These are phyloP conservation scores for Hyppa rectilinea DNA, from an alignment of 2,888 invertebrate species.

Conservation along the genomic window DNA sequence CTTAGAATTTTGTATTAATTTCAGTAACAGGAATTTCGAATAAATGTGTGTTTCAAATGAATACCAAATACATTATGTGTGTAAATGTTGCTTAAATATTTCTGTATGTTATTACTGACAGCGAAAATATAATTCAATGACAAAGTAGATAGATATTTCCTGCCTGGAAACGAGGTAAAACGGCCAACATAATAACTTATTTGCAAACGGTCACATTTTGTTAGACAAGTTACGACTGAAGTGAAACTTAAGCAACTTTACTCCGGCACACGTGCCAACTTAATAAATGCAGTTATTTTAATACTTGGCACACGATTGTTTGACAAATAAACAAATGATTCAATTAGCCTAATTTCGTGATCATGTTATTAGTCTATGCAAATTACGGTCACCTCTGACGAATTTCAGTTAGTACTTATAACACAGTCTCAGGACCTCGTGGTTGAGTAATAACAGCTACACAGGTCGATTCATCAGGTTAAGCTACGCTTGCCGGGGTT, in stretches of 20 bases:
- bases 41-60: too few relatives aligned
- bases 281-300: constrained; percentile 41
- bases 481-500: too few relatives aligned
- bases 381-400: too few relatives aligned
- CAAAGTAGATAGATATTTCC: constrained; percentile 49
- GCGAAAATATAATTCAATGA: constrained; percentile 39
- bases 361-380: too few relatives aligned
- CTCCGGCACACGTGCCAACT: constrained; percentile 20
- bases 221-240: constrained; percentile 24
- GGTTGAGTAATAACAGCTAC: too few relatives aligned
- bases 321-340: constrained; percentile 37
- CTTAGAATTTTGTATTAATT: background rate
- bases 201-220: constrained; percentile 36
- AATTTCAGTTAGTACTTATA: too few relatives aligned
- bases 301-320: constrained; percentile 45
- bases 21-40: background rate
- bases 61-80: too few relatives aligned
- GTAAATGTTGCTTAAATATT: constrained; percentile 1
- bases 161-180: constrained; percentile 17
- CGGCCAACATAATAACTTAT: constrained; percentile 33
- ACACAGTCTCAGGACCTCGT: too few relatives aligned
- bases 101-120: constrained; percentile 14
- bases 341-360: constrained; percentile 35
- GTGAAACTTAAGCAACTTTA: background rate
- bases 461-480: too few relatives aligned